phyloP scores from a whole-genome alignment of 2,797 vertebrate species.

The Epinephelus malabaricus region DNA sequence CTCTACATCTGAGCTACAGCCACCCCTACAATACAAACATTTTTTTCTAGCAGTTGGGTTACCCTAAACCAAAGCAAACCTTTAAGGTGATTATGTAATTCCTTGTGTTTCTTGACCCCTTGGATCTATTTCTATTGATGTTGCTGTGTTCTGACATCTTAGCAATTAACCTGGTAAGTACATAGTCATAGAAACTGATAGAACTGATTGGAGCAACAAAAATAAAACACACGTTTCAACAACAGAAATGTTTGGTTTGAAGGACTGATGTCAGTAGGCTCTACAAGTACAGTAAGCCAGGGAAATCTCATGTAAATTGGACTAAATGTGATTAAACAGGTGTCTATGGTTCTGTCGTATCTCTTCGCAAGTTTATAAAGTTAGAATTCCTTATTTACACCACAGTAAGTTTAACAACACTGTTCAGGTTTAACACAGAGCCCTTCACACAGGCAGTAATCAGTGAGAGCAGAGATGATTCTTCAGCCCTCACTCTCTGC shows the following conservation, averaged over 20 bases:
- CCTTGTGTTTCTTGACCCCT: background rate
- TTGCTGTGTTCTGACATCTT: background rate
- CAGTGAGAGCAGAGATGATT: slow-evolving; percentile 1
- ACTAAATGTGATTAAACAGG: slow-evolving; percentile 13
- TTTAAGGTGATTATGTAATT: background rate
- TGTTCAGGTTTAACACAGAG: background rate
- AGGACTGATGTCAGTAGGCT: background rate
- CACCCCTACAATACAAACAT: too few species aligned
- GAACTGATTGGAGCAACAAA: too few species aligned
- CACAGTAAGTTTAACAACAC: background rate
- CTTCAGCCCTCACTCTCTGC: slow-evolving; percentile 8
- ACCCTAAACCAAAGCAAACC: background rate
- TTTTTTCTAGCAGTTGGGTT: too few species aligned
- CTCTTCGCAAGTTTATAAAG: background rate
- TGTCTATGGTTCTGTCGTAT: background rate
- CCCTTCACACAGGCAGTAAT: slow-evolving; percentile 6
- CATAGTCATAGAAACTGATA: background rate
- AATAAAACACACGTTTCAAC: background rate
- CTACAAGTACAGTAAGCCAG: background rate
- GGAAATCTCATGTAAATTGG: background rate
- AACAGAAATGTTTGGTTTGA: background rate
- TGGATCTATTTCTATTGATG: background rate
- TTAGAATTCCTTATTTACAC: background rate
- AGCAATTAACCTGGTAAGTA: background rate
- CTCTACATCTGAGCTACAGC: too few species aligned